Conservation (phyloP, 2,888 invertebrate species). For the Hydrotaea diabolus region DNA sequence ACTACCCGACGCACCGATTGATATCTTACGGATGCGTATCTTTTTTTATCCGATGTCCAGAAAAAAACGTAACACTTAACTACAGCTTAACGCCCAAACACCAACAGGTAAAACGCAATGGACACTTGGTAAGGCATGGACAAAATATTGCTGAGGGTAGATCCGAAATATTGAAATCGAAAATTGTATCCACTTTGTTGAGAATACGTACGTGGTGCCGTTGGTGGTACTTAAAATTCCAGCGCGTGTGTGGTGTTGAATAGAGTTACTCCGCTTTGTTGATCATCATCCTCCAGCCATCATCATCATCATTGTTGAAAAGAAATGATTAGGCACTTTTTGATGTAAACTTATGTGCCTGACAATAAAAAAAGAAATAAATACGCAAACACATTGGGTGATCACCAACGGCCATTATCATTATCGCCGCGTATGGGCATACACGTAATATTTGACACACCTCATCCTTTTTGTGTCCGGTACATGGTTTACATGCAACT, state of each 20-base stretch:
- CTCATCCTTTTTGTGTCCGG: neutral
- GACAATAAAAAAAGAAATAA: neutral
- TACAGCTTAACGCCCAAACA: conserved; percentile 32
- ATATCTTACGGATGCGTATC: neutral
- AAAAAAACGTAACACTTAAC: conserved; percentile 45
- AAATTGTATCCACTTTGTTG: neutral
- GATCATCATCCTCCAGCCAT: neutral
- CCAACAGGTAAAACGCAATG: neutral
- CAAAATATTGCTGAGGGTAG: too few species aligned
- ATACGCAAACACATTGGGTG: conserved; percentile 40
- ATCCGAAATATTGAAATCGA: neutral
- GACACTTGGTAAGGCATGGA: neutral
- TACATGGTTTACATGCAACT: neutral
- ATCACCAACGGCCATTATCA: neutral
- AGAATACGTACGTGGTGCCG: neutral
- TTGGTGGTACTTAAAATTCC: conserved; percentile 57
- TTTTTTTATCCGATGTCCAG: neutral
- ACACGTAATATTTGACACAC: neutral
- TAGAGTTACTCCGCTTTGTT: conserved; percentile 28
- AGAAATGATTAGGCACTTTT: conserved; percentile 47
- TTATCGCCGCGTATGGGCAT: neutral
- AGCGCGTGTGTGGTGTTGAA: conserved; percentile 64
- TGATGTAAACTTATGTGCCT: neutral
- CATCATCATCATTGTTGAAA: neutral
- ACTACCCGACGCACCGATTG: neutral